phyloP scores from a whole-genome alignment of 2,888 invertebrate species.

The Apocheima hispidaria region DNA sequence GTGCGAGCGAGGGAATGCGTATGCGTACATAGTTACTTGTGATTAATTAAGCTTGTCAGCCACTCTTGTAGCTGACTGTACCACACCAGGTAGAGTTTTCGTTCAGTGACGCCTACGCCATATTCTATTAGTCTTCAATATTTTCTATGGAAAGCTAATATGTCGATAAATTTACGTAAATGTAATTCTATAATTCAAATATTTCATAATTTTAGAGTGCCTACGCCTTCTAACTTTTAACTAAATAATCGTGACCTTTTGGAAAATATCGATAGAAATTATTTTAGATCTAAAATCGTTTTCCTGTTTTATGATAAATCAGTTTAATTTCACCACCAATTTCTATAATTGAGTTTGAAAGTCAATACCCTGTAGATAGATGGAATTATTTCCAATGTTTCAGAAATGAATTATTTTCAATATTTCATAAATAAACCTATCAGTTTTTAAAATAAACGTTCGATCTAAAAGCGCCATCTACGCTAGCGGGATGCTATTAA shows the following conservation, averaged over 20 bases:
- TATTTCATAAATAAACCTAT: conserved; percentile 8
- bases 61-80: conserved; percentile 2
- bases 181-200: conserved; percentile 12
- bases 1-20: background rate
- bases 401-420: conserved; percentile 1
- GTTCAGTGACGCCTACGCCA: conserved; percentile 7
- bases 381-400: conserved; percentile 5
- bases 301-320: conserved; percentile 21
- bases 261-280: conserved; percentile 2
- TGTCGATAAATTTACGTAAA: background rate
- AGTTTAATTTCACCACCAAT: conserved; percentile 6
- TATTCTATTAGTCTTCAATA: background rate
- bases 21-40: background rate
- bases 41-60: background rate
- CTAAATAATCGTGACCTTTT: too few relatives aligned
- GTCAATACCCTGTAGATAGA: conserved; percentile 1
- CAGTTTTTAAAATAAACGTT: background rate
- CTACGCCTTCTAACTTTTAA: background rate
- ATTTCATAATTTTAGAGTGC: background rate
- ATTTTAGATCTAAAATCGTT: conserved; percentile 5
- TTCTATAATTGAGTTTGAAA: conserved; percentile 16
- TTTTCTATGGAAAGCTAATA: conserved; percentile 3
- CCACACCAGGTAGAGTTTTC: background rate
- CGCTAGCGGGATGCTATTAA: background rate
- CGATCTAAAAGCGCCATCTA: background rate